Base-by-base conservation (phyloP, 2,797 vertebrate genomes). In the Anableps anableps region DNA sequence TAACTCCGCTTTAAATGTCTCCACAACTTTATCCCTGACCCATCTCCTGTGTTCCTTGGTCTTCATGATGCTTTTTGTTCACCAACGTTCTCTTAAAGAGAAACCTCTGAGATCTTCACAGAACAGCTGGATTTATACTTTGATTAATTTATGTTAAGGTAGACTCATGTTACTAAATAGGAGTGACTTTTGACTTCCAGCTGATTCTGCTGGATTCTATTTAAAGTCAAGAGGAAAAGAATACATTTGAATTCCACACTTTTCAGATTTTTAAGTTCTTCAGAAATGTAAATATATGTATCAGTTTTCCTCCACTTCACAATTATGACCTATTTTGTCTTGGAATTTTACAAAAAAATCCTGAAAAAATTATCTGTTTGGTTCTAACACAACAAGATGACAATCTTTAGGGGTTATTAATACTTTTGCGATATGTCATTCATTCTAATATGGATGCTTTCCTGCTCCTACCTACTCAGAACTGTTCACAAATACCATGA, bases 391-490 rank as follows among this genome's bases (percentile, higher is more conserved):
- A 60, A 60, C n/a, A 31, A 31, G 58, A 31, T 60, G 29, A 31
- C 14, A 31, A 60, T n/a, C n/a, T n/a, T n/a, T n/a, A n/a, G n/a
- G 51, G 51, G 51, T 0, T 26, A 23, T 23, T 23, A 16, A 47
- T 47, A 47, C 47, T 47, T 16, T n/a, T n/a, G n/a, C 55, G 29
- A 29, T 58, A 45, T 70, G 38, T 13, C 2, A 26, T 68, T 79
- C 10, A 53, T 80, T 80, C 70, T 1, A 62, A 80, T 72, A 38
- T 50, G 6, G 60, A 70, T 72, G 23, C 8, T 84, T 74, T 70
- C 62, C 48, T 85, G 75, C 72, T 43, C 23, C 64, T 60, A 70
- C 38, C 51, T 45, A 81, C 75, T 81, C 62, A 73, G 10, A 66
- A 23, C 55, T 50, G 36, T 43, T 76, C 43, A 79, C 29, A 76